Evolutionary conservation across 2,797 vertebrate species (phyloP).

Genomic region (Lutjanus campechanus): DNA sequence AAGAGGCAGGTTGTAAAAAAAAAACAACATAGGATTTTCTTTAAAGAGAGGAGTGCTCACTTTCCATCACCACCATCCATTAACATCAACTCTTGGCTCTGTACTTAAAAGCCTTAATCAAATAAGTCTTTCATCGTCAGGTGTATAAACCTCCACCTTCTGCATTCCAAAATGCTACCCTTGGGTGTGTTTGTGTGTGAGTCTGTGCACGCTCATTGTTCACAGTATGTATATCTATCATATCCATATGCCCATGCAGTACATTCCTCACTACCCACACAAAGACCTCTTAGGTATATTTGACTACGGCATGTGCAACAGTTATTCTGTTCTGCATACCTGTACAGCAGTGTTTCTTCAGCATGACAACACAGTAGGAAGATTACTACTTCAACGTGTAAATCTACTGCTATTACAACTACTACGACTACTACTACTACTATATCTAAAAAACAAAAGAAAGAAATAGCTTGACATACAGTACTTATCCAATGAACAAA

Average conservation of each 20-base stretch:
- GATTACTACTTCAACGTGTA: background rate
- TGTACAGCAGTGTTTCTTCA: conserved; percentile 20
- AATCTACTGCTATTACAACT: too few species aligned
- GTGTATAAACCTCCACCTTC: conserved; percentile 55
- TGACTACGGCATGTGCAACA: conserved; percentile 16
- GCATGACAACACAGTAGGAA: background rate
- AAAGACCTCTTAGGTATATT: conserved; percentile 45
- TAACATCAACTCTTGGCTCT: conserved; percentile 53
- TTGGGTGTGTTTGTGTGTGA: conserved; percentile 17
- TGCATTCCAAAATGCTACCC: conserved; percentile 51
- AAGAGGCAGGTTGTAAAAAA: background rate
- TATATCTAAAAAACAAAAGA: background rate
- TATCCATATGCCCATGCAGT: conserved; percentile 39
- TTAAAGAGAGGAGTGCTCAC: conserved; percentile 38
- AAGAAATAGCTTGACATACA: background rate
- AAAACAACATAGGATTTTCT: background rate
- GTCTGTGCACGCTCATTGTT: conserved; percentile 23
- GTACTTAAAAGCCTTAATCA: conserved; percentile 70
- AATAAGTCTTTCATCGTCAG: conserved; percentile 68
- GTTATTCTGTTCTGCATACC: conserved; percentile 17
- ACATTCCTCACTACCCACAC: conserved; percentile 50
- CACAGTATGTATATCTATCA: conserved; percentile 27
- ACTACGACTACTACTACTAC: too few species aligned
- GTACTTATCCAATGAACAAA: background rate
- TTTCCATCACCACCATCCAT: conserved; percentile 71